Evolutionary conservation across 2,888 invertebrate genomes (phyloP), one percentile per base, ranked within the genome.

Genomic region (Netelia melanura): DNA sequence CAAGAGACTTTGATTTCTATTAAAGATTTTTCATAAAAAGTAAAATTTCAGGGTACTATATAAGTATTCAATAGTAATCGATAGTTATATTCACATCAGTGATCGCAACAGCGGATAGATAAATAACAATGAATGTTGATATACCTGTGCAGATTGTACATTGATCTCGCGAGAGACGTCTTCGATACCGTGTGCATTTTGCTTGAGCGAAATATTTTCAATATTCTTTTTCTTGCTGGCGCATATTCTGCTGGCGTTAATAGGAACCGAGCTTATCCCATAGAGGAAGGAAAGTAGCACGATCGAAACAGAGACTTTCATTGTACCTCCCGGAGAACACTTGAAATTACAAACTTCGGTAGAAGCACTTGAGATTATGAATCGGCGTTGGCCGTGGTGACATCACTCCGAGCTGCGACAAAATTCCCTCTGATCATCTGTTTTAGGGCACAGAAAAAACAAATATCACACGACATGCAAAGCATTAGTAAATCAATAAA

Each of bases 281-380:
- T 89, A 90, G 48, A 92, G 83, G 64, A 91, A 87, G 78, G 87
- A 86, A 86, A 90, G 88, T 86, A 91, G 81, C 82, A 87, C 62
- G 81, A 90, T 87, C 78, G 90, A 90, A 89, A 92, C 91, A 92
- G 91, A 89, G 89, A 87, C 89, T 89, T 86, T 92, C 92, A 92
- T 92, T 91, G 90, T 92, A 89, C 87, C 87, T 89, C 78, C 80
- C 85, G 82, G 86, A 86, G 87, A 75, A 23, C 91, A 89, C 91
- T 91, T 90, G 88, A 90, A 89, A 87, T 88, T 81, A 86, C 85
- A 89, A 91, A 89, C 91, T 91, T 91, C 88, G 89, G 72, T 86
- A 79, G 89, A 90, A 87, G 84, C 87, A 85, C 86, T 88, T 84
- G 83, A 89, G 87, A 87, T 90, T 90, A 89, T 86, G 87, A 87